phyloP scores from a whole-genome alignment of 1,140 invertebrate species.

The Ips nitidus region DNA sequence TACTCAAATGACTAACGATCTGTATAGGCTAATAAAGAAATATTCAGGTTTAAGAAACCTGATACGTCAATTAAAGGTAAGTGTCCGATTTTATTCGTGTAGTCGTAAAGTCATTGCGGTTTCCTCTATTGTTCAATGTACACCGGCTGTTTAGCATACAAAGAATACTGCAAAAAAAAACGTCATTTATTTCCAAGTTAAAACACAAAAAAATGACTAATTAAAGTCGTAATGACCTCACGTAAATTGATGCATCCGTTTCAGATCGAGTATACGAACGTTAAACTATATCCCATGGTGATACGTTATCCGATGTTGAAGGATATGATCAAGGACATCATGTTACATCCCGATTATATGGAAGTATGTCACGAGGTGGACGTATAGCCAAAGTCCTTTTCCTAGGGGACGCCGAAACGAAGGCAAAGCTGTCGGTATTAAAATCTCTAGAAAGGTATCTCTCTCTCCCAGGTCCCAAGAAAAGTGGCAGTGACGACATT shows the following conservation, averaged over 20 bases:
- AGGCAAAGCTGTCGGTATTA: slow-evolving; percentile 37
- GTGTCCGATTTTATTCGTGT: background rate
- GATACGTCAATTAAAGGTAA: slow-evolving; percentile 84
- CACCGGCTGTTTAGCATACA: background rate
- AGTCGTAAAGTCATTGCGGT: background rate
- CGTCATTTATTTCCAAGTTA: background rate
- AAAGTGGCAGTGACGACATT: no score
- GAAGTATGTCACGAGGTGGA: slow-evolving; percentile 90
- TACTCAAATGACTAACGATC: slow-evolving; percentile 91
- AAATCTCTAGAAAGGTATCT: background rate
- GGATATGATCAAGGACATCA: slow-evolving; percentile 93
- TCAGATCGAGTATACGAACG: slow-evolving; percentile 83
- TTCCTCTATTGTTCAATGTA: background rate
- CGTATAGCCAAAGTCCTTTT: slow-evolving; percentile 57
- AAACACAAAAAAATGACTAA: no score
- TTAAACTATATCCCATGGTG: slow-evolving; percentile 90
- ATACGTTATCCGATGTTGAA: slow-evolving; percentile 91
- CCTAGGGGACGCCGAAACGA: slow-evolving; percentile 38
- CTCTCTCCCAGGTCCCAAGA: no score
- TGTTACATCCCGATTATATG: slow-evolving; percentile 92
- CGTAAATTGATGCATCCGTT: slow-evolving; percentile 41
- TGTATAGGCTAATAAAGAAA: slow-evolving; percentile 88
- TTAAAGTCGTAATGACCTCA: no score
- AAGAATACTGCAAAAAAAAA: background rate
- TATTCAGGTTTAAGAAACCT: slow-evolving; percentile 86